Evolutionary conservation across 1,140 invertebrate species (phyloP), one percentile per base, ranked within the genome.

Genomic region (Eurosta solidaginis): DNA sequence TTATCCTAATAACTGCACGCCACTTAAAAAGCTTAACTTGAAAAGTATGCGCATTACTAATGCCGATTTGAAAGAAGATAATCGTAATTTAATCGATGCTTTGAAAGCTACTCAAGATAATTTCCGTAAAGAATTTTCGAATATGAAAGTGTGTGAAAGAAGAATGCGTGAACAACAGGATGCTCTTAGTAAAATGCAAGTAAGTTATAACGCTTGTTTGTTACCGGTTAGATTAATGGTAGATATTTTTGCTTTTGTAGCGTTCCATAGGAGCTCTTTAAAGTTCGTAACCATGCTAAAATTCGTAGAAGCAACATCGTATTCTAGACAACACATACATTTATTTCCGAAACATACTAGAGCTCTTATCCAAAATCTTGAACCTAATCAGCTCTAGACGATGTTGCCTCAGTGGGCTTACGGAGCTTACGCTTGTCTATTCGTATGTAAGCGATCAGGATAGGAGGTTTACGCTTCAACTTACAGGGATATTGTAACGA

Each of bases 111-210:
- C 76, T 25, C 45, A 77, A 73, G 76, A 77, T 25, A 79, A 77
- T 54, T 79, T 45, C 50, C 22, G 7, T 12, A 50, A 74, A 74
- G 79, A 80, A 54, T 79, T 76, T 36, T 73, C 76, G 6, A 80
- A 73, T 79, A 73, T 76, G 29, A 68, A 78, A 63, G 59, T 47
- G 42, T 76, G 52, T 36, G 74, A 78, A 29, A 77, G 76, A 14
- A 36, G 50, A 54, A 78, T 80, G 68, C 36, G 63, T 47, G 54
- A 79, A 73, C 79, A 80, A 45, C 77, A 80, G 44, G 75, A 77
- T 50, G 40, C 52, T 29, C 73, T 80, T 25, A 42, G 52, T n/a
- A 73, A 74, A 74, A 78, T 79, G 75, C 77, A 80, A 74, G 79
- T 80, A 80, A 80, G 79, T 77, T 75, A 52, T 29, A 22, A 17